Conservation (phyloP, 1,140 invertebrate genomes). For the Trichonephila clavata region DNA sequence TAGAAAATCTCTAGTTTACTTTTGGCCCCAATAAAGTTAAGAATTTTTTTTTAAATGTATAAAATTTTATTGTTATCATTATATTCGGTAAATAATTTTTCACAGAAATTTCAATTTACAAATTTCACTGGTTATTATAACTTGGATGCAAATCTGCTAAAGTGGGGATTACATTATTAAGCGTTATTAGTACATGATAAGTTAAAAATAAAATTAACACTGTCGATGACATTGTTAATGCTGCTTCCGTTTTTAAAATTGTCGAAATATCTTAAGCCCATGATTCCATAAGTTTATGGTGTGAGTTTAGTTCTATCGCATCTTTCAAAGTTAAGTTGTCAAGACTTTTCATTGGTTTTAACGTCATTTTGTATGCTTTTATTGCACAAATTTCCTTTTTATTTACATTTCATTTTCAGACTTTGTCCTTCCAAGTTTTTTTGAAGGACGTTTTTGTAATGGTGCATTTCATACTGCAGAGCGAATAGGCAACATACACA, state of each 20-base stretch:
- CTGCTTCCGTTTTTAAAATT: not conserved
- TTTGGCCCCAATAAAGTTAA: constrained; percentile 62
- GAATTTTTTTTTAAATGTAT: constrained; percentile 34
- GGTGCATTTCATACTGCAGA: not conserved
- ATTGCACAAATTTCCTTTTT: not conserved
- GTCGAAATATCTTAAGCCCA: not conserved
- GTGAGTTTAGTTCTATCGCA: not conserved
- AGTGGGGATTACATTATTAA: not conserved
- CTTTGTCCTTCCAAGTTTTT: not conserved
- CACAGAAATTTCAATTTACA: constrained; percentile 1
- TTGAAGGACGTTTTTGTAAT: not conserved
- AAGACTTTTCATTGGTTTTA: not conserved
- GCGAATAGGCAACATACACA: not conserved
- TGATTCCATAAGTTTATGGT: not conserved
- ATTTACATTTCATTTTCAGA: not conserved
- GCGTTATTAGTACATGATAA: not conserved
- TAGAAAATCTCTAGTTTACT: constrained; percentile 55
- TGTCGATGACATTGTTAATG: not conserved
- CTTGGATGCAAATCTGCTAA: not conserved
- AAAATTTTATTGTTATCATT: not conserved
- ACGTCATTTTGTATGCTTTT: not conserved
- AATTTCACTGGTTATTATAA: not conserved
- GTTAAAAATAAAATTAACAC: not conserved
- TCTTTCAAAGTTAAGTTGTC: not conserved
- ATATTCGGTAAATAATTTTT: not conserved